Percentiles rank a stretch among this genome's conserved stretches.
Conservation (phyloP, 1,140 invertebrate genomes). For the Atta colombica region DNA sequence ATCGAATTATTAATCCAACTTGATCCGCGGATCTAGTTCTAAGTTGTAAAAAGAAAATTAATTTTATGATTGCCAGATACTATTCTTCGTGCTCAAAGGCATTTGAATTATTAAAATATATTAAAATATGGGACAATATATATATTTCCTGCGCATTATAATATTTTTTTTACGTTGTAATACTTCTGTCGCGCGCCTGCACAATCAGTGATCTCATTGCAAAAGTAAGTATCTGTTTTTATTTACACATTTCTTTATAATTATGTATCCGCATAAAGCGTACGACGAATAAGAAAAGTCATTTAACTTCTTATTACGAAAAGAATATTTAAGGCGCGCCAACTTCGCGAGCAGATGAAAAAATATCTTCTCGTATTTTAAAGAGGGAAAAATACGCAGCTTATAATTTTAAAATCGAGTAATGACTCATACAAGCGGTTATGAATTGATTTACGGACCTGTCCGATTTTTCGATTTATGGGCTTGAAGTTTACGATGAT, state of each 20-base stretch:
- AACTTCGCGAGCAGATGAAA: not conserved
- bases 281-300: not conserved
- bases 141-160: not conserved
- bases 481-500: conserved; percentile 11
- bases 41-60: conserved; percentile 26
- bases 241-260: not conserved
- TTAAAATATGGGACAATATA: not conserved
- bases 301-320: not conserved
- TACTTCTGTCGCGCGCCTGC: not conserved
- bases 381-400: not conserved
- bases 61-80: not conserved
- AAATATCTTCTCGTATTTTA: not conserved
- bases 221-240: conserved; percentile 12
- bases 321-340: not conserved
- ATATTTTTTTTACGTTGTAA: conserved; percentile 18
- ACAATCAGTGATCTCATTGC: not conserved
- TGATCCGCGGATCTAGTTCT: conserved; percentile 24
- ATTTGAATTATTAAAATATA: conserved; percentile 36
- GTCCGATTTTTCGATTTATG: conserved; percentile 3
- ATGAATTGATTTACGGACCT: conserved; percentile 34
- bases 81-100: not conserved
- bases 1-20: conserved; percentile 11
- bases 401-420: not conserved
- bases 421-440: not conserved
- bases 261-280: not conserved